Percentiles rank a stretch among this genome's conserved stretches.
Evolutionary conservation across 2,888 invertebrate genomes (phyloP).

Genomic region (Sarcophaga variegata): DNA sequence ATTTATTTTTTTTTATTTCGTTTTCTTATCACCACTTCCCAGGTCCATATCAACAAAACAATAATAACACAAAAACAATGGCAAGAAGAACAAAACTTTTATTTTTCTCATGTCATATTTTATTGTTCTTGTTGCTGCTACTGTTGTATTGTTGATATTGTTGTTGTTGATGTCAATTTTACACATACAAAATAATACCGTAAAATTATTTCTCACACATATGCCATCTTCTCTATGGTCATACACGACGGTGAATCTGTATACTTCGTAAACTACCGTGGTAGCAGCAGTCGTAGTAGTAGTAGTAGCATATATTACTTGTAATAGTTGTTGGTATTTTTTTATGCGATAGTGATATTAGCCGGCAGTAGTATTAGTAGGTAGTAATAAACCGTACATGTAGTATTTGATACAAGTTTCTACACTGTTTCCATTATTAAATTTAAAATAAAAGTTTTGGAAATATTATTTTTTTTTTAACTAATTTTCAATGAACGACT

Average conservation of each 20-base stretch:
- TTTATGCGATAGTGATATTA: no score
- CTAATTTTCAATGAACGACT: background rate
- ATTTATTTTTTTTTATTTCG: background rate
- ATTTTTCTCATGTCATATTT: background rate
- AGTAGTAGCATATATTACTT: background rate
- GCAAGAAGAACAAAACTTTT: background rate
- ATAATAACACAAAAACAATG: background rate
- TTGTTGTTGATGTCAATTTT: constrained; percentile 30
- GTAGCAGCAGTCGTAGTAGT: background rate
- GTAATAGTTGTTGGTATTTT: background rate
- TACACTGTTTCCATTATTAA: background rate
- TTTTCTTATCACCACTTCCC: background rate
- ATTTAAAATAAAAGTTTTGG: background rate
- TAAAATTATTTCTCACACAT: constrained; percentile 50
- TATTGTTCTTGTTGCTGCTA: constrained; percentile 11
- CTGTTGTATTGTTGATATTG: background rate
- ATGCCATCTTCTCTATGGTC: background rate
- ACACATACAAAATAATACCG: constrained; percentile 42
- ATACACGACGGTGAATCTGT: background rate
- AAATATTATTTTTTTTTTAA: background rate
- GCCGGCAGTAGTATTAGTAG: background rate
- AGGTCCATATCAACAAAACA: background rate
- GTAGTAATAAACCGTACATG: background rate
- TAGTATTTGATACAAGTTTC: background rate
- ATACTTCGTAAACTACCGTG: background rate